Percentiles rank a stretch among this genome's conserved stretches.
Evolutionary conservation across 2,797 vertebrate genomes (phyloP).

Genomic region (Onychomys leucogaster): DNA sequence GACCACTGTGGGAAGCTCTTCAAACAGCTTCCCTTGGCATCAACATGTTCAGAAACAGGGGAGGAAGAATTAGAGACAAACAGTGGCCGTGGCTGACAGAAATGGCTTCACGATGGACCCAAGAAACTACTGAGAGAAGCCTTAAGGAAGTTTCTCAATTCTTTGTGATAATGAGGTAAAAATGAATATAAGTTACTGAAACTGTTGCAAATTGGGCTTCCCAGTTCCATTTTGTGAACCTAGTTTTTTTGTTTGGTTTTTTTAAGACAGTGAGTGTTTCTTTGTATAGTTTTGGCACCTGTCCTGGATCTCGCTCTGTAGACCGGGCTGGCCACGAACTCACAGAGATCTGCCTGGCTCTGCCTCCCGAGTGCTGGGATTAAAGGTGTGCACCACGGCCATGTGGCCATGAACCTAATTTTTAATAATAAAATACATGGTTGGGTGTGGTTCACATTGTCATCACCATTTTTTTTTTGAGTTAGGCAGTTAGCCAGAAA

Average conservation of each 20-base stretch:
- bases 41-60: neutral
- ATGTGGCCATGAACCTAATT: neutral
- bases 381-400: too few relatives aligned
- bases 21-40: neutral
- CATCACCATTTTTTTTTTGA: neutral
- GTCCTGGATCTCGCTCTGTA: too few relatives aligned
- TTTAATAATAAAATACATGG: constrained; percentile 20
- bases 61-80: neutral
- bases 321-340: too few relatives aligned
- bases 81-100: neutral
- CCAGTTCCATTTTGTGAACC: constrained; percentile 4
- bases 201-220: neutral
- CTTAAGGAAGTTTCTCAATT: neutral
- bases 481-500: neutral
- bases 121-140: neutral
- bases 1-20: neutral
- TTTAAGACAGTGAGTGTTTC: too few relatives aligned
- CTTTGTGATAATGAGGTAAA: neutral
- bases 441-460: neutral
- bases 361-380: too few relatives aligned
- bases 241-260: constrained; percentile 20
- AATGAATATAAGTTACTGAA: neutral
- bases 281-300: too few relatives aligned
- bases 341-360: too few relatives aligned
- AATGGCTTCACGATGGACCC: neutral